Evolutionary conservation across 2,888 invertebrate species (phyloP).

Genomic region (Dendrolimus houi): DNA sequence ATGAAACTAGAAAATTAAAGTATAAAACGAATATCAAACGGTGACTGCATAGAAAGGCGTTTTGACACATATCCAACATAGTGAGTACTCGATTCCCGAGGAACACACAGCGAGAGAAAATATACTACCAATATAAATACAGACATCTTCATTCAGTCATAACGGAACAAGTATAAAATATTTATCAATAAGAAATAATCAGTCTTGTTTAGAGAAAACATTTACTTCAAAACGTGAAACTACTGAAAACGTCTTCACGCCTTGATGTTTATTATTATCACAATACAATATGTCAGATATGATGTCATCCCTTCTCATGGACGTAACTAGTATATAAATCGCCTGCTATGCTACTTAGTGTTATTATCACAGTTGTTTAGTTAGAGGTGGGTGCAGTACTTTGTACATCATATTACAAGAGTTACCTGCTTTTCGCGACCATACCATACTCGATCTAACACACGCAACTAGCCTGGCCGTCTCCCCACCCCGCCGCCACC

Average conservation of each 20-base stretch:
- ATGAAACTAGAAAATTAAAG: conserved; percentile 54
- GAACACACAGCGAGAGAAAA: conserved; percentile 58
- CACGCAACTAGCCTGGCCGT: conserved; percentile 44
- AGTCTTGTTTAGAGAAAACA: conserved; percentile 77
- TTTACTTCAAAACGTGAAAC: conserved; percentile 53
- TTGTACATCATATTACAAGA: conserved; percentile 73
- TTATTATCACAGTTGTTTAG: conserved; percentile 78
- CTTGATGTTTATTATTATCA: conserved; percentile 62
- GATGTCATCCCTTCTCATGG: conserved; percentile 77
- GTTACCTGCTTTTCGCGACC: conserved; percentile 61
- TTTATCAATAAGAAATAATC: conserved; percentile 76
- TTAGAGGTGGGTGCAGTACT: conserved; percentile 77
- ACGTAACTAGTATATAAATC: conserved; percentile 75
- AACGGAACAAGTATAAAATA: conserved; percentile 74
- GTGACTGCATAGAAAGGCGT: conserved; percentile 73
- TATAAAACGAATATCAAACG: conserved; percentile 54
- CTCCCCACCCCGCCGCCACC: conserved; percentile 18
- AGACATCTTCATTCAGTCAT: conserved; percentile 73
- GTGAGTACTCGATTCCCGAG: conserved; percentile 62
- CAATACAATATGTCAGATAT: conserved; percentile 77
- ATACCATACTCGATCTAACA: conserved; percentile 42
- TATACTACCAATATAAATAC: conserved; percentile 70
- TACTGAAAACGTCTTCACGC: conserved; percentile 31
- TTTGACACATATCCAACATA: conserved; percentile 76
- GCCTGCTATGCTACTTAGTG: conserved; percentile 78